phyloP scores from a whole-genome alignment of 2,113 vertebrate genomes.

The Labeo rohita region DNA sequence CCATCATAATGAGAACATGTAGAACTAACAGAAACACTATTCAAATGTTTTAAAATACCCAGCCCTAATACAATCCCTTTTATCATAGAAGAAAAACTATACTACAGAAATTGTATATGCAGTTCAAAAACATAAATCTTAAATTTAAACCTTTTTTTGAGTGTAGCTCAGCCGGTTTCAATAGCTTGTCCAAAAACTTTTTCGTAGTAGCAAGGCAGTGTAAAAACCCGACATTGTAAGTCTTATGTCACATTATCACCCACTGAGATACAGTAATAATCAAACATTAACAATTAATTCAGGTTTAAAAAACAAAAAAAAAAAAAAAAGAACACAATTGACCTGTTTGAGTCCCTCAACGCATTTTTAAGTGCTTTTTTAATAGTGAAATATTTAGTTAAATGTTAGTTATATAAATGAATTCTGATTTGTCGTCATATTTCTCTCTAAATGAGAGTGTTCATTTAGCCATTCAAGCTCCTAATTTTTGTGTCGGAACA shows the following conservation, averaged over 20 bases:
- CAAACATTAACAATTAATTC: neutral
- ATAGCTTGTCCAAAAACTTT: neutral
- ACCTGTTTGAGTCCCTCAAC: neutral
- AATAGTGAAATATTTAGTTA: neutral
- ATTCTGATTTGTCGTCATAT: neutral
- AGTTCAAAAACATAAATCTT: neutral
- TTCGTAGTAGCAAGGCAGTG: neutral
- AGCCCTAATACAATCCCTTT: neutral
- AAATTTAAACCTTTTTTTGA: neutral
- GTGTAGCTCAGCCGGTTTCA: neutral
- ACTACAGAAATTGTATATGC: neutral
- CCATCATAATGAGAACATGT: neutral
- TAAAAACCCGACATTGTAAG: neutral
- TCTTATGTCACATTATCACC: neutral
- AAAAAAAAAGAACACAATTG: no score
- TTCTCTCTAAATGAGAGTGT: neutral
- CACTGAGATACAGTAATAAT: neutral
- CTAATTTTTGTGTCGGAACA: no score
- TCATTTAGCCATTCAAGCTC: no score
- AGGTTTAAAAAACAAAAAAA: neutral
- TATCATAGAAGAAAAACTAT: neutral
- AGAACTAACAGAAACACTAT: neutral
- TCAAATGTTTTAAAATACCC: neutral
- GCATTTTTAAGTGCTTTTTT: neutral
- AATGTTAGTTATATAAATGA: neutral